These are phyloP conservation scores for Meloidogyne floridensis DNA, from an alignment of 1,140 invertebrate species.

Conservation along the genomic window DNA sequence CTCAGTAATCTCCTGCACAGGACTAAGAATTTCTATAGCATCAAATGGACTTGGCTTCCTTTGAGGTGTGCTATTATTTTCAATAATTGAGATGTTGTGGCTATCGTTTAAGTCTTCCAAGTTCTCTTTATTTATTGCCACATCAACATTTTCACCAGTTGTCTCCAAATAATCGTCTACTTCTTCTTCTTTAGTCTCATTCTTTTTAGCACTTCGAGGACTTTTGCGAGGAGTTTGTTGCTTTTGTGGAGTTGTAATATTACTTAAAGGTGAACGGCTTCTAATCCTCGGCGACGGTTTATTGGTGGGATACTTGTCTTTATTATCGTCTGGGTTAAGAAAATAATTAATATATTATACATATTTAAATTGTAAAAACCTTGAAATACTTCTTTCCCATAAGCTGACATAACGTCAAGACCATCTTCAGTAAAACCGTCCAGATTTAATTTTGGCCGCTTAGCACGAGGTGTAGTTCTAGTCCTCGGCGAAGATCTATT, in stretches of 20 bases:
- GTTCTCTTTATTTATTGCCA: neutral
- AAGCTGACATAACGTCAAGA: too few species aligned
- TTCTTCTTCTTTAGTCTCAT: neutral
- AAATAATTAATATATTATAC: too few species aligned
- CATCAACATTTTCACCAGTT: neutral
- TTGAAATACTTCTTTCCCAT: too few species aligned
- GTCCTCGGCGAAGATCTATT: neutral
- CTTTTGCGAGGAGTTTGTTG: neutral
- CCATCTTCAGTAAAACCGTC: too few species aligned
- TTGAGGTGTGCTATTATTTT: neutral
- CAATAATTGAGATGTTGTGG: neutral
- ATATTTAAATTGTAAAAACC: too few species aligned
- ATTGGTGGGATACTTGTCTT: too few species aligned
- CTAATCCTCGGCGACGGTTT: neutral
- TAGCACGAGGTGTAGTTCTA: too few species aligned
- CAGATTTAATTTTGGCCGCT: too few species aligned
- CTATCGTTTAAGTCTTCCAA: neutral
- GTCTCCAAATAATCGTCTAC: neutral
- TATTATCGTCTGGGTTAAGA: too few species aligned
- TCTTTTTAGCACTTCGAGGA: neutral
- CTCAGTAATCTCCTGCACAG: neutral
- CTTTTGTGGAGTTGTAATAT: neutral
- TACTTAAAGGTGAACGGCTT: neutral
- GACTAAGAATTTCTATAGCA: constrained; percentile 4
- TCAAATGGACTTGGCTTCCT: neutral